Conservation (phyloP, 2,113 vertebrate species). For the Pristiophorus japonicus region DNA sequence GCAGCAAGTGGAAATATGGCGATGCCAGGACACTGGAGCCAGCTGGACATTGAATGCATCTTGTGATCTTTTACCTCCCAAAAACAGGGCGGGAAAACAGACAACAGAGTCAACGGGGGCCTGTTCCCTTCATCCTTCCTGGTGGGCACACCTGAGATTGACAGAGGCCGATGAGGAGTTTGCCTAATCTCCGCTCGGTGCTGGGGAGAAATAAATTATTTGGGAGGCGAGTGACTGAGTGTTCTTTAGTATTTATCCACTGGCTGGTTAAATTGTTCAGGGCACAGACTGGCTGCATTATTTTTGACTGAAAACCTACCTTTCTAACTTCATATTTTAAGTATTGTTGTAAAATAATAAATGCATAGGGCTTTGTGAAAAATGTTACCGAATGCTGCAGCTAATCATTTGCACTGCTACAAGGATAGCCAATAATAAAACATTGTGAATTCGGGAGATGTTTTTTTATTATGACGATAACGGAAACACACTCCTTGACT, state of each 20-base stretch:
- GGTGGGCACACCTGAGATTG: neutral
- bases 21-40: neutral
- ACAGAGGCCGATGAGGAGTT: neutral
- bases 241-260: neutral
- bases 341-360: neutral
- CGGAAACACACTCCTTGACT: neutral
- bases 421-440: slow-evolving; percentile 14
- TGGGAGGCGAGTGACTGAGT: neutral
- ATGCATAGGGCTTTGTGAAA: neutral
- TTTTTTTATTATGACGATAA: neutral
- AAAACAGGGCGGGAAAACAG: neutral
- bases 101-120: neutral
- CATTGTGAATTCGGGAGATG: neutral
- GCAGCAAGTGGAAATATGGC: neutral
- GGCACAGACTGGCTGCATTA: neutral
- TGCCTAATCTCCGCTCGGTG: neutral
- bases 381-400: neutral
- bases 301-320: neutral
- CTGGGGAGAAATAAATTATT: neutral
- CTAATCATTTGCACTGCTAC: neutral
- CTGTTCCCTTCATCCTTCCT: neutral
- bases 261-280: neutral
- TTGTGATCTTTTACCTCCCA: neutral
- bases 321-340: neutral
- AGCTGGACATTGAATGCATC: neutral